Base-by-base conservation (phyloP, 2,113 vertebrate species). In the Theristicus caerulescens region DNA sequence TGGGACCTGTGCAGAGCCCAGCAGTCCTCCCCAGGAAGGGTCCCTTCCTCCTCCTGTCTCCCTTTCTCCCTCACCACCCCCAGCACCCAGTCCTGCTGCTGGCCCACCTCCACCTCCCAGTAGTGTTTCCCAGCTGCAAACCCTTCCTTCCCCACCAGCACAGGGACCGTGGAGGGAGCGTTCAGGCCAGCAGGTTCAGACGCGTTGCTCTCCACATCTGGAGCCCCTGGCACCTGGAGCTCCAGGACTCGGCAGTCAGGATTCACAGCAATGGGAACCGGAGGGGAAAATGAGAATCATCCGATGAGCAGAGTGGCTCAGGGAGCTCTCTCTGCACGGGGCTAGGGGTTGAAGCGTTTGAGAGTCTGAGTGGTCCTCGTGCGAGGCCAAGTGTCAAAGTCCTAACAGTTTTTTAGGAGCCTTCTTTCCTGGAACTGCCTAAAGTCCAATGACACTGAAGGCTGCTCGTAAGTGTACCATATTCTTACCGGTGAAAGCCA, bases 341-440 rank as follows among this genome's bases (percentile, higher is more conserved):
- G 3, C 26, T 10, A 6, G 3, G 26, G 11, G 17, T 15, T 20
- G 51, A 36, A 36, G 19, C 1, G 1, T n/a, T 64, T 5, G 1
- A 38, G 34, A 47, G 9, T 38, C 17, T 44, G 55, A 7, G 26
- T 1, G 4, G 27, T 29, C 38, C 44, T 67, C 11, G 40, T 40
- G 40, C 13, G 40, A 40, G 40, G 40, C 40, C 40, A 40, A 40
- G 40, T 40, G 40, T 40, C 40, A 40, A 40, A 40, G 40, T 40
- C 40, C 40, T 40, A 40, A 40, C 40, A 40, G 40, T 40, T 40
- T 40, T 40, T 40, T 40, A 40, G 40, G 40, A 40, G 40, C 40
- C 40, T 12, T 40, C 40, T 40, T 40, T 40, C 40, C 40, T 40
- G 40, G 40, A 40, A 11, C 40, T 40, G 40, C 40, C 40, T 40